Evolutionary conservation across 2,888 invertebrate genomes (phyloP).

Genomic region (Nezara viridula): DNA sequence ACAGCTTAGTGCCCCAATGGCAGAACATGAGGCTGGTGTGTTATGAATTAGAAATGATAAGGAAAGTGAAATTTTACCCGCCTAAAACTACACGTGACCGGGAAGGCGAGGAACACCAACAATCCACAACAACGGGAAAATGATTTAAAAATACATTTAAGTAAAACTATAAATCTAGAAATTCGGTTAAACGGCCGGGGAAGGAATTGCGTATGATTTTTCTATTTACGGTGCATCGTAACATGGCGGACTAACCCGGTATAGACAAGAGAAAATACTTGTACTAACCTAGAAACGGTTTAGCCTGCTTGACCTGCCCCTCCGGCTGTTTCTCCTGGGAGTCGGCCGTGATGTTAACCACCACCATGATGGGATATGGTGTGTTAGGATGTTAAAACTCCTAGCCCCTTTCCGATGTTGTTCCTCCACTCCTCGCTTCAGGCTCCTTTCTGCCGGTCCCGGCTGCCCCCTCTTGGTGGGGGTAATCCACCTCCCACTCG

Average conservation of each 20-base stretch:
- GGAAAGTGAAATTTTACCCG: slow-evolving; percentile 59
- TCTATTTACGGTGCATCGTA: slow-evolving; percentile 54
- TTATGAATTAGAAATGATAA: slow-evolving; percentile 55
- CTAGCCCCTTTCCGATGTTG: slow-evolving; percentile 58
- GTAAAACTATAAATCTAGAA: background rate
- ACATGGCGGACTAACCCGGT: slow-evolving; percentile 52
- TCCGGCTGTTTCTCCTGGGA: slow-evolving; percentile 59
- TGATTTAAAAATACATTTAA: background rate
- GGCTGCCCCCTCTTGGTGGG: background rate
- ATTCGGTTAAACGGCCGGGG: background rate
- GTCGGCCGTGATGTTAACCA: slow-evolving; percentile 61
- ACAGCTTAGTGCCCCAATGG: background rate
- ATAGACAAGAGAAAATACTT: background rate
- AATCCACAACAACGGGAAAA: background rate
- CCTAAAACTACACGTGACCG: slow-evolving; percentile 58
- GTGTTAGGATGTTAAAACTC: slow-evolving; percentile 59
- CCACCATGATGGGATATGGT: slow-evolving; percentile 62
- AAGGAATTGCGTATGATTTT: slow-evolving; percentile 40
- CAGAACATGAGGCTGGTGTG: background rate
- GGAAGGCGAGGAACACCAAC: background rate
- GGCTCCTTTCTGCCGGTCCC: slow-evolving; percentile 51
- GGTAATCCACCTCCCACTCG: slow-evolving; percentile 30
- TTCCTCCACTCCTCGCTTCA: slow-evolving; percentile 55
- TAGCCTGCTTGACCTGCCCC: slow-evolving; percentile 53
- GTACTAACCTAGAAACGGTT: slow-evolving; percentile 56